Conservation (phyloP, 2,113 vertebrate genomes). For the Lepisosteus oculatus region DNA sequence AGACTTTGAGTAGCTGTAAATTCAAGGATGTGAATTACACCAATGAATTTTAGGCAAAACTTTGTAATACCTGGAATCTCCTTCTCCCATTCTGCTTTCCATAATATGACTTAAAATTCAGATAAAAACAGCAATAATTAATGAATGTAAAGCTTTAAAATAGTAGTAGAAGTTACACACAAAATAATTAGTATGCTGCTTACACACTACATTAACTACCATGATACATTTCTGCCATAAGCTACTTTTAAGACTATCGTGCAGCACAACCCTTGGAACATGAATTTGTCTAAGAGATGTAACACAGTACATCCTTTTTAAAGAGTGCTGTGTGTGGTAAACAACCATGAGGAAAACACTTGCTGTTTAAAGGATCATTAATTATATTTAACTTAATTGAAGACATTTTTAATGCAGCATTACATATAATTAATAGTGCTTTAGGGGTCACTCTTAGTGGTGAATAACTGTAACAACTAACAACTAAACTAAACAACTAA, state of each 20-base stretch:
- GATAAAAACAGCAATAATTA: neutral
- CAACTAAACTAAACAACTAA: neutral
- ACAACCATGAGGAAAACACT: constrained; percentile 11
- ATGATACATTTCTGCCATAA: neutral
- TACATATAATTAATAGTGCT: constrained; percentile 17
- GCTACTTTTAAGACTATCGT: neutral
- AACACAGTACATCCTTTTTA: neutral
- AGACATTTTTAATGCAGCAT: constrained; percentile 15
- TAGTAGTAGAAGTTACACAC: too few species aligned
- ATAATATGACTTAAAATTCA: neutral
- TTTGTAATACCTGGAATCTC: too few species aligned
- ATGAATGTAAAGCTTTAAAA: neutral
- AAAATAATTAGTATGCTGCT: neutral
- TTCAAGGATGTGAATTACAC: too few species aligned
- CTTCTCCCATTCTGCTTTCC: too few species aligned
- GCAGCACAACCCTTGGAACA: neutral
- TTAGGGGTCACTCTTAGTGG: constrained; percentile 10
- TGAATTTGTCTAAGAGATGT: constrained; percentile 1
- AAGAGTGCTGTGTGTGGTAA: constrained; percentile 8
- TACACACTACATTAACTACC: neutral
- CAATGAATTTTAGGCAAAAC: too few species aligned
- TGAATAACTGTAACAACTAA: neutral
- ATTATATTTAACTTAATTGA: constrained; percentile 7
- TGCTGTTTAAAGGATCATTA: constrained; percentile 18
- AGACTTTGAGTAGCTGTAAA: too few species aligned